These are phyloP conservation scores for Sitta europaea DNA, from an alignment of 2,113 vertebrate genomes.

Conservation along the genomic window DNA sequence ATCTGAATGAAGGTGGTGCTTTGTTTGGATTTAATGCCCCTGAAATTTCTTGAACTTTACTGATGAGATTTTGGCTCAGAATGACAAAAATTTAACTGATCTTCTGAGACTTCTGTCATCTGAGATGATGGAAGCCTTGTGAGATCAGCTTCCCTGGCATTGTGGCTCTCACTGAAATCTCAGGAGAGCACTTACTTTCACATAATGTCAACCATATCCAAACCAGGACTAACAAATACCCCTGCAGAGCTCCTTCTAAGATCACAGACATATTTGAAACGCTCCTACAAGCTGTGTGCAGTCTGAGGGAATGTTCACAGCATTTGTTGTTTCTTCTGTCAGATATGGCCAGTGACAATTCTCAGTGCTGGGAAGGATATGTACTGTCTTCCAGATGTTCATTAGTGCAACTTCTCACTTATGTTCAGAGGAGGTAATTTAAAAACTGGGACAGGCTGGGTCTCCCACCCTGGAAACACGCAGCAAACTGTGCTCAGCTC, in stretches of 20 bases:
- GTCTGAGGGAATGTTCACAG: neutral
- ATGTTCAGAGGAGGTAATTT: neutral
- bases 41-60: conserved; percentile 35
- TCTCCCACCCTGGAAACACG: conserved; percentile 49
- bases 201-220: conserved; percentile 44
- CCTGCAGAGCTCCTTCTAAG: neutral
- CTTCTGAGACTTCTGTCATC: conserved; percentile 58
- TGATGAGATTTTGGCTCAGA: conserved; percentile 38
- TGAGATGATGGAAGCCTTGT: conserved; percentile 58
- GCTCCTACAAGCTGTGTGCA: conserved; percentile 21
- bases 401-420: conserved; percentile 17
- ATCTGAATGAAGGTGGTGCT: neutral
- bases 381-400: conserved; percentile 38
- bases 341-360: neutral
- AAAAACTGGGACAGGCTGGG: neutral
- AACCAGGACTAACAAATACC: neutral
- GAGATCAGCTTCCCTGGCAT: conserved; percentile 59
- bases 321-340: conserved; percentile 28
- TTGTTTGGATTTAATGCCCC: conserved; percentile 14
- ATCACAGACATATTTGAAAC: conserved; percentile 34
- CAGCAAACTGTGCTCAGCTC: neutral
- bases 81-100: conserved; percentile 48
- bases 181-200: conserved; percentile 44
- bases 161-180: conserved; percentile 29
- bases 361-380: neutral